Evolutionary conservation across 2,113 vertebrate species (phyloP).

Genomic region (Zosterops hypoxanthus): DNA sequence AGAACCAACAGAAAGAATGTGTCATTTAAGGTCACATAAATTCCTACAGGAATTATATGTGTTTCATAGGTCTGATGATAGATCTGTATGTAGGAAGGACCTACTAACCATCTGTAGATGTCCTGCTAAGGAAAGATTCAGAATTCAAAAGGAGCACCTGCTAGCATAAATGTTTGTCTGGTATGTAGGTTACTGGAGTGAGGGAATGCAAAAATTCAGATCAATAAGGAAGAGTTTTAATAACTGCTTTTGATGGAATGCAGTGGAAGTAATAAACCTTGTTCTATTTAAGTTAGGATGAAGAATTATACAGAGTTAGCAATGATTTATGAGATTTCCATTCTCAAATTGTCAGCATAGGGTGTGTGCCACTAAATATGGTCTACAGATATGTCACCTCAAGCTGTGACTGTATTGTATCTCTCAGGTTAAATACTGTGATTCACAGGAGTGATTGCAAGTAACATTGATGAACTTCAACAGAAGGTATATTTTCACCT

Average conservation of each 20-base stretch:
- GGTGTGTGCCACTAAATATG: background rate
- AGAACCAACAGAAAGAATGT: background rate
- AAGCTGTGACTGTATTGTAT: background rate
- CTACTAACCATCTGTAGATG: background rate
- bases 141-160: background rate
- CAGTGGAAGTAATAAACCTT: background rate
- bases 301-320: background rate
- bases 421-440: background rate
- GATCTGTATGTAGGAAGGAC: background rate
- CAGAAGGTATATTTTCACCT: background rate
- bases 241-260: conserved; percentile 36
- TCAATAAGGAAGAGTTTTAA: background rate
- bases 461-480: background rate
- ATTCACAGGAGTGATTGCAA: background rate
- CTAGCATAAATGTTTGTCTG: background rate
- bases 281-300: background rate
- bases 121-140: background rate
- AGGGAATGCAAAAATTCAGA: background rate
- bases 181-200: background rate
- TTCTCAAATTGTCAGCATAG: background rate
- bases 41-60: background rate
- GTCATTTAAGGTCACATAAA: background rate
- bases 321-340: background rate
- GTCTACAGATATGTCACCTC: background rate
- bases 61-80: background rate